Percentiles rank a stretch among this genome's conserved stretches.
phyloP scores from a whole-genome alignment of 2,888 invertebrate species.

The Perizoma affinitatum region DNA sequence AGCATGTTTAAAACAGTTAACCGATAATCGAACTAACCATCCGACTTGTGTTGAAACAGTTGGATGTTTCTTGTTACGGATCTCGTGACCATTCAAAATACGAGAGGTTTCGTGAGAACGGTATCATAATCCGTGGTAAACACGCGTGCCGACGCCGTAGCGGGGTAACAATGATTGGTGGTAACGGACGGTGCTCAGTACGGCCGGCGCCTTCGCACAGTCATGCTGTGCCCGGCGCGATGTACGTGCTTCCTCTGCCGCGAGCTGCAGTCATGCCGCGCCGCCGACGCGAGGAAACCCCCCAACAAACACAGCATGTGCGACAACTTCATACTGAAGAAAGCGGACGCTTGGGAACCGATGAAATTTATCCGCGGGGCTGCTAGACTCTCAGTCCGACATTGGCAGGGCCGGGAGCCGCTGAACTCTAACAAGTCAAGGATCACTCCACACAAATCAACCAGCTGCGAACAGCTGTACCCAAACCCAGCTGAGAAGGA shows the following conservation, averaged over 20 bases:
- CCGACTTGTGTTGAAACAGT: slow-evolving; percentile 5
- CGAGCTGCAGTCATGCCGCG: slow-evolving; percentile 87
- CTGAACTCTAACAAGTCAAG: slow-evolving; percentile 69
- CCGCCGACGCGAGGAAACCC: slow-evolving; percentile 75
- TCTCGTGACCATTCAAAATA: slow-evolving; percentile 43
- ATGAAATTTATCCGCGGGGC: slow-evolving; percentile 79
- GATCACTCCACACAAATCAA: slow-evolving; percentile 71
- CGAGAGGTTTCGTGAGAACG: slow-evolving; percentile 57
- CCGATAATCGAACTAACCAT: slow-evolving; percentile 29
- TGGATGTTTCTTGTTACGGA: slow-evolving; percentile 22
- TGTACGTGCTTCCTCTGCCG: slow-evolving; percentile 91
- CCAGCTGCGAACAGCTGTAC: slow-evolving; percentile 79
- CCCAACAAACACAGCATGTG: slow-evolving; percentile 70
- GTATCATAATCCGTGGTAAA: slow-evolving; percentile 69
- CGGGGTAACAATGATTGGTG: slow-evolving; percentile 65
- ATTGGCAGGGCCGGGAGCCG: slow-evolving; percentile 79
- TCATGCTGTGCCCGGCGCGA: slow-evolving; percentile 88
- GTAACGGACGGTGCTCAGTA: slow-evolving; percentile 65
- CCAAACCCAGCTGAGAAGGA: slow-evolving; percentile 70
- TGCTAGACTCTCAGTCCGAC: slow-evolving; percentile 80
- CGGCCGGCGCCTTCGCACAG: slow-evolving; percentile 72
- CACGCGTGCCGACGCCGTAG: slow-evolving; percentile 53
- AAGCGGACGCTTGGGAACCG: slow-evolving; percentile 80
- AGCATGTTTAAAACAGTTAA: slow-evolving; percentile 34
- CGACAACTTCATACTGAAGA: slow-evolving; percentile 83